phyloP scores from a whole-genome alignment of 2,888 invertebrate species.

The Leucoma salicis region DNA sequence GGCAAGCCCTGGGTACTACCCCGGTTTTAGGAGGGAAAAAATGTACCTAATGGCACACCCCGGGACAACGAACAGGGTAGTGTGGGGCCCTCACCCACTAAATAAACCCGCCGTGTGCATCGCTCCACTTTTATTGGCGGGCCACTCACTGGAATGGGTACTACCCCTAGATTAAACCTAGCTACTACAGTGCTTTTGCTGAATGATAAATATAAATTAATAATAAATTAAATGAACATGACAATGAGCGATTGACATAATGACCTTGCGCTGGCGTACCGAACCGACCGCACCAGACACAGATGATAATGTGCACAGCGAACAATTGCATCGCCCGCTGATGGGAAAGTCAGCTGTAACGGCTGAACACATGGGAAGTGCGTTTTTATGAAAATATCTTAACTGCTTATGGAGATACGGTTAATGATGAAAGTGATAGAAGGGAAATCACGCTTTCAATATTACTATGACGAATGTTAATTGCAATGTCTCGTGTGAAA shows the following conservation, averaged over 20 bases:
- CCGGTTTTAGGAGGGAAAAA: too few relatives aligned
- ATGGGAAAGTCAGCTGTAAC: background rate
- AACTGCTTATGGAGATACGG: background rate
- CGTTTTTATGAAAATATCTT: background rate
- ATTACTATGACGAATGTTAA: background rate
- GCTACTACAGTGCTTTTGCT: too few relatives aligned
- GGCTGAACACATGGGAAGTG: background rate
- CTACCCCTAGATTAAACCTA: too few relatives aligned
- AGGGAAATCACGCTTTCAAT: background rate
- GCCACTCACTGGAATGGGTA: too few relatives aligned
- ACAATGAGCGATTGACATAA: constrained; percentile 32
- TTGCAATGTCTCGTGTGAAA: background rate
- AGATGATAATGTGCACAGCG: background rate
- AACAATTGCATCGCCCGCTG: background rate
- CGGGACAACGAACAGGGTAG: too few relatives aligned
- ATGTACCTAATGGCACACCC: too few relatives aligned
- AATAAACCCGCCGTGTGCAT: too few relatives aligned
- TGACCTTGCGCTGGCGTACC: constrained; percentile 28
- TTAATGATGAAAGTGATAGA: background rate
- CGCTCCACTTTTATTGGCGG: too few relatives aligned
- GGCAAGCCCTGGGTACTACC: too few relatives aligned
- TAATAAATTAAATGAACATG: too few relatives aligned
- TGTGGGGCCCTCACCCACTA: too few relatives aligned
- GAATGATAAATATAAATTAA: too few relatives aligned
- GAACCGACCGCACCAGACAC: constrained; percentile 10